Evolutionary conservation across 2,888 invertebrate species (phyloP).

Genomic region (Thumatha senex): DNA sequence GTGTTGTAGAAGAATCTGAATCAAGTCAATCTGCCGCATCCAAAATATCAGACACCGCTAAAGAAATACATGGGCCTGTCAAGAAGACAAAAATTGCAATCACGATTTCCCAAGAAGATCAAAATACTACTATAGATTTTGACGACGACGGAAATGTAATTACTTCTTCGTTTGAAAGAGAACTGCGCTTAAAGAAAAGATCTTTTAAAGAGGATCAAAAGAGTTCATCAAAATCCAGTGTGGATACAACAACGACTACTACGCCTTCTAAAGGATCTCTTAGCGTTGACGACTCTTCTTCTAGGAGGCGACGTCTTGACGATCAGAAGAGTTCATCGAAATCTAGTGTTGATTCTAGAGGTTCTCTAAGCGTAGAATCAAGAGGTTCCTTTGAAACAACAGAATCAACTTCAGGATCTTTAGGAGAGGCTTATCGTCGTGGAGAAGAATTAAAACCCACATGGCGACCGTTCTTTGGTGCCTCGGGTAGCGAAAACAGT

Average conservation of each 20-base stretch:
- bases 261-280: conserved; percentile 79
- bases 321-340: conserved; percentile 84
- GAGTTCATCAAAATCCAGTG: conserved; percentile 84
- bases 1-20: conserved; percentile 82
- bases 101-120: conserved; percentile 81
- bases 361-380: conserved; percentile 87
- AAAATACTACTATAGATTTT: conserved; percentile 79
- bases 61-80: conserved; percentile 75
- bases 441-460: conserved; percentile 90
- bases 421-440: conserved; percentile 87
- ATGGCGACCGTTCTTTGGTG: conserved; percentile 92
- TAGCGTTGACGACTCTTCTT: conserved; percentile 79
- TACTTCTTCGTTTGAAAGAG: conserved; percentile 72
- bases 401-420: conserved; percentile 89
- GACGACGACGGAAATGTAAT: conserved; percentile 79
- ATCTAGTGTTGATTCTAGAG: conserved; percentile 85
- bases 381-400: conserved; percentile 88
- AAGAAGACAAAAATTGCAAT: conserved; percentile 81
- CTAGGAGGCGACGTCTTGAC: conserved; percentile 70
- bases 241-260: conserved; percentile 78
- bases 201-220: conserved; percentile 76
- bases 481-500: conserved; percentile 90
- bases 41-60: conserved; percentile 71
- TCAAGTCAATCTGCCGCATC: conserved; percentile 83
- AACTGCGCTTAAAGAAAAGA: conserved; percentile 66